These are phyloP conservation scores for Hirtodrosophila cameraria DNA, from an alignment of 2,888 invertebrate genomes.

Conservation along the genomic window DNA sequence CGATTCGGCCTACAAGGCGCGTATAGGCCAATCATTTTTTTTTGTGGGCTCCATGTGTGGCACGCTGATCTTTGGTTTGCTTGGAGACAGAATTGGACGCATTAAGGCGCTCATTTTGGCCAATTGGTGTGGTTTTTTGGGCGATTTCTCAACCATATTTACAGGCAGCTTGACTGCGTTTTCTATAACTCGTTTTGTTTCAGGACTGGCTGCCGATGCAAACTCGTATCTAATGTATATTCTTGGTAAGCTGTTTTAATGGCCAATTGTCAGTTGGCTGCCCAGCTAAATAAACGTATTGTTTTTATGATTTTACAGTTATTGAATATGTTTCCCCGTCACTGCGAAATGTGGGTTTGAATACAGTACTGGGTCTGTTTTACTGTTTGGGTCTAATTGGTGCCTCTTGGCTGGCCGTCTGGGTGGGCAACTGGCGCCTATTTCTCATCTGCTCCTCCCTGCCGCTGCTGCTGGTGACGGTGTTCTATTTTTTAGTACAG, in stretches of 20 bases:
- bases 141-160: conserved; percentile 85
- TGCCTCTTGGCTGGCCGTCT: conserved; percentile 85
- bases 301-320: conserved; percentile 81
- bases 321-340: conserved; percentile 86
- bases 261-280: conserved; percentile 3
- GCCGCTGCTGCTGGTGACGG: conserved; percentile 84
- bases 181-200: conserved; percentile 85
- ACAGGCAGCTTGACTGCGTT: conserved; percentile 84
- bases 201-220: conserved; percentile 86
- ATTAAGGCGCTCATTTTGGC: conserved; percentile 85
- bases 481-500: conserved; percentile 85
- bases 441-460: conserved; percentile 85
- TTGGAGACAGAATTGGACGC: conserved; percentile 86
- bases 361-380: conserved; percentile 85
- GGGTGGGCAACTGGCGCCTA: conserved; percentile 85
- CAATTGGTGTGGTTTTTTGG: conserved; percentile 85
- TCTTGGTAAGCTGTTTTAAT: conserved; percentile 81
- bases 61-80: conserved; percentile 85
- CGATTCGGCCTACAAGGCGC: conserved; percentile 85
- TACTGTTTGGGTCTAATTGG: conserved; percentile 85
- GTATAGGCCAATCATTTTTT: conserved; percentile 86
- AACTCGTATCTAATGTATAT: conserved; percentile 87
- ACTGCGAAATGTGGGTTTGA: conserved; percentile 86
- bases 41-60: conserved; percentile 86
- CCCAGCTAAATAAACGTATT: not conserved